Base-by-base conservation (phyloP, 1,140 invertebrate genomes). In the Atta texana region DNA sequence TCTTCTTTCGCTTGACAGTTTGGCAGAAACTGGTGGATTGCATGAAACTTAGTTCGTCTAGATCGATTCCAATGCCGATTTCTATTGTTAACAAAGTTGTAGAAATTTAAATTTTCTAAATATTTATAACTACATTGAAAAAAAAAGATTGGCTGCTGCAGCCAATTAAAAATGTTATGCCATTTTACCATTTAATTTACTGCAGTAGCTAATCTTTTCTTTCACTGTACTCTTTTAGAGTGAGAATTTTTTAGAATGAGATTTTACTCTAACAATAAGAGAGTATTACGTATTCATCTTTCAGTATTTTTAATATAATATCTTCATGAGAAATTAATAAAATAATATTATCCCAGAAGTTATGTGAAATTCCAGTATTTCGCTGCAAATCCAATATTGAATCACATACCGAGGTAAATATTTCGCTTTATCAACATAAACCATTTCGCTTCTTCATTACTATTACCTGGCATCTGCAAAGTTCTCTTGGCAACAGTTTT, bases 381-480 rank as follows among this genome's bases (percentile, higher is more conserved):
- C 31, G 49, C 18, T 24, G 44, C 10, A 39, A 55, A 55, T 57
- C 16, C 64, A 34, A 51, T 44, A 44, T 53, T 49, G 16, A 31
- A 61, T 61, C 59, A 18, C 76, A 53, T 59, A 49, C 34, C 64
- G 51, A 55, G 49, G 63, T 76, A 39, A 59, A 86, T 86, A 86
- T 86, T 81, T 74, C 39, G 55, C 69, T 84, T 84, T 61, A 84
- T 84, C 55, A 74, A 75, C 69, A 75, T 34, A 84, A 75, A 61
- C 28, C 57, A 74, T 61, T 75, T 74, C 18, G 55, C 55, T 84
- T 84, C 69, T 84, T 82, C 80, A 74, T 74, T 82, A 74, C 39
- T 63, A 61, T 18, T 80, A 44, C 63, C 24, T 61, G 10, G 6
- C 28, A n/a, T 82, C 85, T 53, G 77, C 31, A 53, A 34, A 75